Evolutionary conservation across 2,888 invertebrate species (phyloP).

Genomic region (Sinopyrophorus schimmeli): DNA sequence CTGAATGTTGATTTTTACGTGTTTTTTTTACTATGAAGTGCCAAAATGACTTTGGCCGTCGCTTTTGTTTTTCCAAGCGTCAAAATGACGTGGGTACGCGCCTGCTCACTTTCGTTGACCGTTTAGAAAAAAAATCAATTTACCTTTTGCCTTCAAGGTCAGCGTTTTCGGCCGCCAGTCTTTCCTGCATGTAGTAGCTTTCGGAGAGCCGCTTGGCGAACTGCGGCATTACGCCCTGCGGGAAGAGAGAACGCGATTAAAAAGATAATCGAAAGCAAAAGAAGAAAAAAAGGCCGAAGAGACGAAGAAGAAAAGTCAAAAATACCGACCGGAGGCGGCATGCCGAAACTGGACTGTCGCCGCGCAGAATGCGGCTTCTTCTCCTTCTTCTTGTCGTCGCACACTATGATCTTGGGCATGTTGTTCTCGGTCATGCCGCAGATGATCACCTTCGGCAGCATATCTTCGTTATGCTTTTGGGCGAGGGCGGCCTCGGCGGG

Average conservation of each 20-base stretch:
- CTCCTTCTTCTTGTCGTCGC: constrained; percentile 54
- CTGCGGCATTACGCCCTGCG: constrained; percentile 43
- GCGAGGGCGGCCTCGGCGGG: constrained; percentile 31
- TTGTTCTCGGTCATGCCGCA: constrained; percentile 58
- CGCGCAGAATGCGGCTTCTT: too few species aligned
- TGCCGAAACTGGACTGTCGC: not conserved
- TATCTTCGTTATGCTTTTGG: constrained; percentile 44
- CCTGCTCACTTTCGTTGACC: too few species aligned
- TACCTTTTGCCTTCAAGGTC: constrained; percentile 69
- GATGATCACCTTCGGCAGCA: constrained; percentile 59
- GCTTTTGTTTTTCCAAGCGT: too few species aligned
- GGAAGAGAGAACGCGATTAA: too few species aligned
- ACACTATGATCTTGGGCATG: constrained; percentile 60
- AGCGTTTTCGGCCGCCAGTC: constrained; percentile 67
- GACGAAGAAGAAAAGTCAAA: not conserved
- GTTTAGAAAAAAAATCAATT: constrained; percentile 30
- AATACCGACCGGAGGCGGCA: constrained; percentile 11
- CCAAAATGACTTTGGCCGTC: too few species aligned
- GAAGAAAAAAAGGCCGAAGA: not conserved
- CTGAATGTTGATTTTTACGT: too few species aligned
- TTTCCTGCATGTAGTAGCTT: constrained; percentile 70
- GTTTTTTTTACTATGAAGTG: too few species aligned
- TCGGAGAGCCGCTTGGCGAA: constrained; percentile 63
- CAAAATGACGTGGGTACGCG: too few species aligned
- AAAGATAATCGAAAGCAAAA: not conserved